Conservation (phyloP, 2,113 vertebrate genomes). For the Ictidomys tridecemlineatus region DNA sequence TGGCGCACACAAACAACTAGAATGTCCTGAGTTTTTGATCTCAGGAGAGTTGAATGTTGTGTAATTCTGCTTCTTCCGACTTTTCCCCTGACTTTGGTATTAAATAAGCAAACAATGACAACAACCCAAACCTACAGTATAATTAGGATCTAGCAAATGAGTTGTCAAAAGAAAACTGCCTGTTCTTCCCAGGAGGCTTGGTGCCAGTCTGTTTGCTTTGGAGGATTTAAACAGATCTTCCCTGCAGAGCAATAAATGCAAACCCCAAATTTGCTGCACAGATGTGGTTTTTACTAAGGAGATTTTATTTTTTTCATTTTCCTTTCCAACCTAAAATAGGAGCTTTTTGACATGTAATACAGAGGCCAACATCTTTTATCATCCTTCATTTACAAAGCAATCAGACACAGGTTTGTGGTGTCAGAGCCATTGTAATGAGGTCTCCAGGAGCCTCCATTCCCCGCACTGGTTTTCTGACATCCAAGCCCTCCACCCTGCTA, state of each 20-base stretch:
- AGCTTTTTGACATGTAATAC: conserved; percentile 35
- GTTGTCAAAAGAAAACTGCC: conserved; percentile 56
- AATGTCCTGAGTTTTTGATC: background rate
- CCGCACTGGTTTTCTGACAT: background rate
- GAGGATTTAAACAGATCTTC: conserved; percentile 32
- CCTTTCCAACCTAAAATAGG: background rate
- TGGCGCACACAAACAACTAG: accelerated
- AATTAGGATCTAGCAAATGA: conserved; percentile 70
- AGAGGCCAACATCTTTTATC: conserved; percentile 53
- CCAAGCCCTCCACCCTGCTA: background rate
- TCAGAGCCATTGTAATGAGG: background rate
- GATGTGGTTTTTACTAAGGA: conserved; percentile 44
- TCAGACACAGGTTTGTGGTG: background rate
- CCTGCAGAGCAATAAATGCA: conserved; percentile 4
- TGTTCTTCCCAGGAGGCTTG: background rate
- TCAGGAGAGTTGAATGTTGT: background rate
- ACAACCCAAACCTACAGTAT: background rate
- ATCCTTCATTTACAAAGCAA: conserved; percentile 54
- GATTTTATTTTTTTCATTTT: background rate
- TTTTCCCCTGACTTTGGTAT: background rate
- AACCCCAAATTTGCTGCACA: conserved; percentile 28
- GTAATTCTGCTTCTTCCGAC: background rate
- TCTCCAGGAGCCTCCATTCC: background rate
- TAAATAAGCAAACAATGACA: conserved; percentile 65
- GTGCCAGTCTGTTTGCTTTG: conserved; percentile 22